Conservation (phyloP, 2,888 invertebrate genomes). For the Drosophila austrosaltans region DNA sequence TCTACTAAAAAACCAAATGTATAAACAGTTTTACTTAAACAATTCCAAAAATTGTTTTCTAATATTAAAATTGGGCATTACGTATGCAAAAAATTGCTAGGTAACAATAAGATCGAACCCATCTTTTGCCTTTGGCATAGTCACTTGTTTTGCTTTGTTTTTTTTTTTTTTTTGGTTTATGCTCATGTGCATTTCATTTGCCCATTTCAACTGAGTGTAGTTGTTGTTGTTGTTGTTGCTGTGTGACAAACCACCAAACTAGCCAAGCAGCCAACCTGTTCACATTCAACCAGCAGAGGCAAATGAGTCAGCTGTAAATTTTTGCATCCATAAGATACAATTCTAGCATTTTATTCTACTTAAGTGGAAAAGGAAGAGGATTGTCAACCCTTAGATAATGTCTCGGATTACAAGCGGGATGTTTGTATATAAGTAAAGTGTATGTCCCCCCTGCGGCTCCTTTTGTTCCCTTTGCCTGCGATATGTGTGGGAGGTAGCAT, state of each 20-base stretch:
- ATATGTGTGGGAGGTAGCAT: neutral
- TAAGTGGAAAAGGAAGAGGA: conserved; percentile 12
- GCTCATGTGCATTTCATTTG: conserved; percentile 43
- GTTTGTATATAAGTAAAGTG: neutral
- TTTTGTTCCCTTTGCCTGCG: neutral
- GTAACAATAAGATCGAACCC: neutral
- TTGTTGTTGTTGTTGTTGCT: conserved; percentile 25
- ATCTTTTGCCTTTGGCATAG: neutral
- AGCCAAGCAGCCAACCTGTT: conserved; percentile 18
- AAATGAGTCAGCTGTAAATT: conserved; percentile 42
- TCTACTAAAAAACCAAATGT: too few species aligned
- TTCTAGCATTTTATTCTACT: conserved; percentile 17
- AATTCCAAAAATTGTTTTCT: too few species aligned
- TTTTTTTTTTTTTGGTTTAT: conserved; percentile 37
- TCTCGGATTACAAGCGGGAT: conserved; percentile 2
- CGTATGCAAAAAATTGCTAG: neutral
- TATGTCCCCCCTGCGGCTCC: neutral
- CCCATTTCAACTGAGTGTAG: conserved; percentile 35
- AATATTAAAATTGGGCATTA: neutral
- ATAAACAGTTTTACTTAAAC: too few species aligned
- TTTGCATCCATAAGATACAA: conserved; percentile 45
- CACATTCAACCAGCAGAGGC: conserved; percentile 7
- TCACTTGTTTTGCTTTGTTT: conserved; percentile 26
- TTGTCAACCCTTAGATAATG: conserved; percentile 8
- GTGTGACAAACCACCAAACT: conserved; percentile 37